phyloP scores from a whole-genome alignment of 35 echinoderm and acorn worm genomes.

The Nesometra sesokonis region DNA sequence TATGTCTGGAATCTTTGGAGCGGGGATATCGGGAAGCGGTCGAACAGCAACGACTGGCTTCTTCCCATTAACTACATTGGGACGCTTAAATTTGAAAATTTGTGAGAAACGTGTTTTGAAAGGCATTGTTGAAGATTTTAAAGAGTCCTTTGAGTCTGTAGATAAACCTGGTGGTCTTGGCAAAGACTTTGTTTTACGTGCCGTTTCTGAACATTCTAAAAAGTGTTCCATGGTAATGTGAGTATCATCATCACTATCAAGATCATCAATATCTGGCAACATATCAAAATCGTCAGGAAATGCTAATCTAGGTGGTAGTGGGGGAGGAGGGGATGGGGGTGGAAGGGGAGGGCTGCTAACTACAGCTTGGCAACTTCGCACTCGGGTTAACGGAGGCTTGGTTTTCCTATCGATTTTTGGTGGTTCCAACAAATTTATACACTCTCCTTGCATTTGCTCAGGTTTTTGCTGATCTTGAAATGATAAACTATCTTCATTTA shows the following conservation, averaged over 20 bases:
- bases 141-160: not conserved
- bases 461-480: not conserved
- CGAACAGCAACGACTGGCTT: not conserved
- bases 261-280: not conserved
- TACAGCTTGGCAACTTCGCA: not conserved
- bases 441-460: not conserved
- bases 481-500: not conserved
- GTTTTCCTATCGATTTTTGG: not conserved
- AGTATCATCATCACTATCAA: not conserved
- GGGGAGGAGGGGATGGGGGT: not conserved
- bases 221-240: not conserved
- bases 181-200: not conserved
- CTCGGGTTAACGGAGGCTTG: not conserved
- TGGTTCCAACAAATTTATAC: not conserved
- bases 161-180: not conserved
- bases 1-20: not conserved
- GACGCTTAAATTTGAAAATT: not conserved
- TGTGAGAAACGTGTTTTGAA: not conserved
- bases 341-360: not conserved
- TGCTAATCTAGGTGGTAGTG: not conserved
- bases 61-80: not conserved
- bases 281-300: not conserved
- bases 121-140: not conserved
- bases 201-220: not conserved
- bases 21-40: not conserved